Base-by-base conservation (phyloP, 2,888 invertebrate species). In the Pandemis cinnamomeana region DNA sequence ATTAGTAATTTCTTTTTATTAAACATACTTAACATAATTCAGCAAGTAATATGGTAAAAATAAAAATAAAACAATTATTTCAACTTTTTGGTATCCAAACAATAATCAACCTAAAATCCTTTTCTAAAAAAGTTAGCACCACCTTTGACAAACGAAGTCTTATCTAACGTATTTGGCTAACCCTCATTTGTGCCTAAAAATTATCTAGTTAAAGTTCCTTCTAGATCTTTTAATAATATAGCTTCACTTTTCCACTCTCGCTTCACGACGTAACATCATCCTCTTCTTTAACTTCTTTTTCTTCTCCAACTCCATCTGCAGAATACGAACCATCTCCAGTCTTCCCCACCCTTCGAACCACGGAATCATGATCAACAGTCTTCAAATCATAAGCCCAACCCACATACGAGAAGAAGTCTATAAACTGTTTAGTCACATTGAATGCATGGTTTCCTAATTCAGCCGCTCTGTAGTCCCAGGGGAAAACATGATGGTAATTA, bases 401-500 rank as follows among this genome's bases (percentile, higher is more conserved):
- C 3, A 64, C 27, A 44, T 13, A 48, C 1, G 48, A 48, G 7
- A 64, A 64, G 64, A 64, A 64, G 27, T 64, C 46, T 13, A 64
- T 64, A 13, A 64, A 64, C 11, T 13, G 7, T 7, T 44, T 64
- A 3, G 48, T 36, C 3, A 27, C 11, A 27, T 64, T 64, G 7
- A 64, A 48, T 4, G 27, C 13, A 13, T 46, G 46, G 11, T 64
- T 64, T 0, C 64, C 48, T 0, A 78, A 61, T 53, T 78, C 78
- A 15, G 76, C 72, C 2, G 76, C 72, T 7, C 73, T 48, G n/a
- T 78, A 78, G 41, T 78, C 78, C 71, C 71, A 77, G 0, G 76
- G 77, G 61, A 74, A 78, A 0, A 66, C 67, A 41, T 78, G 78
- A 15, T 78, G 78, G 68, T 77, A 78, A 51, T 78, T 78, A 27